Conservation (phyloP, 2,797 vertebrate genomes). For the Zonotrichia albicollis region DNA sequence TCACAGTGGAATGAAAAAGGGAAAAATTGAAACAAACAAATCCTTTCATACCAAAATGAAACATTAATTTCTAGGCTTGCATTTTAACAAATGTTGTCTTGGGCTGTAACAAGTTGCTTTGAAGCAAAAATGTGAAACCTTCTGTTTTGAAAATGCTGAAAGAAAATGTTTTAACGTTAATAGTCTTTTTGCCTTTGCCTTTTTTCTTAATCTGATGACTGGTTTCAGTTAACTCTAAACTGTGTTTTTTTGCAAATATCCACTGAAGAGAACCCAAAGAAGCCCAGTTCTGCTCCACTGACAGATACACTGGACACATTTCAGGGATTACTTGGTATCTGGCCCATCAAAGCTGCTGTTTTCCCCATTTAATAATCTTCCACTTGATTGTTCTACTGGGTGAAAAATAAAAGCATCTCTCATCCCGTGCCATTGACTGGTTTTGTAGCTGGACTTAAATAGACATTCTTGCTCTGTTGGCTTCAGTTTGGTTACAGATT, state of each 20-base stretch:
- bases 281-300: neutral
- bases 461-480: neutral
- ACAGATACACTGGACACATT: neutral
- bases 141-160: conserved; percentile 17
- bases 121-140: conserved; percentile 30
- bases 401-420: conserved; percentile 44
- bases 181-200: neutral
- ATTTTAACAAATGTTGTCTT: neutral
- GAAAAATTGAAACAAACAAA: neutral
- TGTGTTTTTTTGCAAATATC: neutral
- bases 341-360: conserved; percentile 27
- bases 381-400: neutral
- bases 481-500: neutral
- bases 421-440: neutral
- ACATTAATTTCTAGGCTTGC: neutral
- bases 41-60: neutral
- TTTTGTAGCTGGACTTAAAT: neutral
- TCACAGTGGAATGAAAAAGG: conserved; percentile 3
- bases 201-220: neutral
- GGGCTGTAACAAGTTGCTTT: conserved; percentile 21
- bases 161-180: conserved; percentile 5
- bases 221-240: conserved; percentile 2
- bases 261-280: conserved; percentile 17
- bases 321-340: neutral
- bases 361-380: neutral